Evolutionary conservation across 2,888 invertebrate genomes (phyloP).

Genomic region (Barypeithes pellucidus): DNA sequence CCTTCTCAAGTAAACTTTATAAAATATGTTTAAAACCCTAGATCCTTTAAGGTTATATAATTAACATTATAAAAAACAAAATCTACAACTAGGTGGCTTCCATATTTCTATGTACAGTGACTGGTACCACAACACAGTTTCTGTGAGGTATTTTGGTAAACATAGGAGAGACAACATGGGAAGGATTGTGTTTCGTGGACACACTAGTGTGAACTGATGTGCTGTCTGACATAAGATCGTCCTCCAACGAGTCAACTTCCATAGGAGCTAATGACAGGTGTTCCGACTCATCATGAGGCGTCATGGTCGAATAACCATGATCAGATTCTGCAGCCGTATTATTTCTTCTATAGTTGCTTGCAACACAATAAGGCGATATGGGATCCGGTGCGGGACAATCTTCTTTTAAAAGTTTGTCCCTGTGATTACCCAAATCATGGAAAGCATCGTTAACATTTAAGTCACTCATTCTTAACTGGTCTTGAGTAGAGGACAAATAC

Average conservation of each 20-base stretch:
- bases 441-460: constrained; percentile 82
- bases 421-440: constrained; percentile 75
- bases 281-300: constrained; percentile 91
- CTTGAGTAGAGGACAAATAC: constrained; percentile 73
- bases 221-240: constrained; percentile 76
- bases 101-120: constrained; percentile 91
- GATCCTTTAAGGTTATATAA: constrained; percentile 4
- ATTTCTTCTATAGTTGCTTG: constrained; percentile 85
- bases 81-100: constrained; percentile 75
- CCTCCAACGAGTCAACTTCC: constrained; percentile 75
- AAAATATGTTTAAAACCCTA: not conserved
- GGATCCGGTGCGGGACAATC: constrained; percentile 78
- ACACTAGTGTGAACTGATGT: constrained; percentile 74
- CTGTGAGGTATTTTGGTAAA: constrained; percentile 66
- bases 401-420: constrained; percentile 80
- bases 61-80: constrained; percentile 10
- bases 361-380: constrained; percentile 90
- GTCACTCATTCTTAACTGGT: constrained; percentile 81
- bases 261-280: constrained; percentile 84
- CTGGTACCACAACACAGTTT: constrained; percentile 85
- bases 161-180: constrained; percentile 56
- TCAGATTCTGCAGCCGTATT: constrained; percentile 88
- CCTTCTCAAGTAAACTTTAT: not conserved
- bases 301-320: constrained; percentile 96
- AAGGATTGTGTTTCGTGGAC: constrained; percentile 66